Evolutionary conservation across 2,797 vertebrate genomes (phyloP).

Genomic region (Spinus pinus): DNA sequence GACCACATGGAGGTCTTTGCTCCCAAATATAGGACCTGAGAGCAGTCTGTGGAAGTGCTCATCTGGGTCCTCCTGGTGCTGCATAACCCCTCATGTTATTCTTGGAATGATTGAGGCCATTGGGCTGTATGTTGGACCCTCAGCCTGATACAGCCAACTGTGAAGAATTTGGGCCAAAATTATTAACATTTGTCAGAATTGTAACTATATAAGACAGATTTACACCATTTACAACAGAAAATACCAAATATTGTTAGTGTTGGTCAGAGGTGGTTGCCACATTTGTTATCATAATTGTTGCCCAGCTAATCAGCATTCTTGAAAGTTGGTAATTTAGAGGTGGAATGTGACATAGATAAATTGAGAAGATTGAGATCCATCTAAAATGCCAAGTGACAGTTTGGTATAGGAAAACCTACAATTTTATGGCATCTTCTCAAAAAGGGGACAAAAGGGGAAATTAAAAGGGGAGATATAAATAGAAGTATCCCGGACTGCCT

Average conservation of each 20-base stretch:
- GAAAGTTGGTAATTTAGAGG: not conserved
- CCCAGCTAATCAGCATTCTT: not conserved
- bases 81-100: not conserved
- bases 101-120: not conserved
- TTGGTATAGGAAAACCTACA: not conserved
- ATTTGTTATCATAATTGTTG: not conserved
- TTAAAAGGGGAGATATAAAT: not conserved
- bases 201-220: not conserved
- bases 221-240: not conserved
- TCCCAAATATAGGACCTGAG: not conserved
- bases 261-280: not conserved
- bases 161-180: not conserved
- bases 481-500: not conserved
- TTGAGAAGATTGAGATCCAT: not conserved
- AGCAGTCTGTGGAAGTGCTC: not conserved
- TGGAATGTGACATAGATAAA: not conserved
- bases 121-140: not conserved
- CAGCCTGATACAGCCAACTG: not conserved
- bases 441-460: not conserved
- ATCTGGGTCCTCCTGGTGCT: not conserved
- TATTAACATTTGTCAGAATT: not conserved
- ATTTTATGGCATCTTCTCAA: not conserved
- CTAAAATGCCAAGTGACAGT: not conserved
- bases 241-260: not conserved
- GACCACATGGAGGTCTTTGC: not conserved